Base-by-base conservation (phyloP, 2,888 invertebrate species). In the Polydrusus pterygomalis region DNA sequence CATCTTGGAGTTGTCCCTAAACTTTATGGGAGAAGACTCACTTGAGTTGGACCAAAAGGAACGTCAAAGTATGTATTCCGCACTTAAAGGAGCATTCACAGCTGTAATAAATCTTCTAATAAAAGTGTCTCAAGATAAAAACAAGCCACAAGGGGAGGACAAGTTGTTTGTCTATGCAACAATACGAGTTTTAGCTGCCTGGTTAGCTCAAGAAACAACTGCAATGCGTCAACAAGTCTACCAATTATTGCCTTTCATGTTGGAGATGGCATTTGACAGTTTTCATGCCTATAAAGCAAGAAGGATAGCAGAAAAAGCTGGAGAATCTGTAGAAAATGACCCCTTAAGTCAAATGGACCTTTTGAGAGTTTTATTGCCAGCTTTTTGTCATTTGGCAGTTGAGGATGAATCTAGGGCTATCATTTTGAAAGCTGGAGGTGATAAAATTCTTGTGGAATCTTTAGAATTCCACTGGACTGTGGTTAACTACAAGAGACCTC, bases 141-240 rank as follows among this genome's bases (percentile, higher is more conserved):
- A 92, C 85, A 91, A 91, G 82, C 93, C 94, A 77, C 91, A 92
- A 63, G 90, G 92, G 71, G 90, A 91, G 73, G 95, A 95, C 82
- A 94, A 93, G 86, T 89, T 93, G 64, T 95, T 95, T 87, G 90
- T 96, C n/a, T 94, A 94, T 88, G 95, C 95, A 2, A 94, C 95
- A 87, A 93, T 97, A 10, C 90, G 97, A 80, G 94, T 96, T 43
- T 87, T 97, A 67, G 93, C 95, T 13, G 93, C 96, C n/a, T 97
- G 96, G 96, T 88, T 97, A 82, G 95, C 96, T 0, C 96, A 96
- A 88, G 97, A 97, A 88, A 96, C 96, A 0, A 93, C 94, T 1
- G 95, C 96, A 0, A 94, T 96, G 93, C 91, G 96, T 40, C 91
- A 93, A 54, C 95, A 95, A 85, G 92, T 97, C 47, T 95, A 94